Evolutionary conservation across 2,113 vertebrate species (phyloP).

Genomic region (Carassius auratus): DNA sequence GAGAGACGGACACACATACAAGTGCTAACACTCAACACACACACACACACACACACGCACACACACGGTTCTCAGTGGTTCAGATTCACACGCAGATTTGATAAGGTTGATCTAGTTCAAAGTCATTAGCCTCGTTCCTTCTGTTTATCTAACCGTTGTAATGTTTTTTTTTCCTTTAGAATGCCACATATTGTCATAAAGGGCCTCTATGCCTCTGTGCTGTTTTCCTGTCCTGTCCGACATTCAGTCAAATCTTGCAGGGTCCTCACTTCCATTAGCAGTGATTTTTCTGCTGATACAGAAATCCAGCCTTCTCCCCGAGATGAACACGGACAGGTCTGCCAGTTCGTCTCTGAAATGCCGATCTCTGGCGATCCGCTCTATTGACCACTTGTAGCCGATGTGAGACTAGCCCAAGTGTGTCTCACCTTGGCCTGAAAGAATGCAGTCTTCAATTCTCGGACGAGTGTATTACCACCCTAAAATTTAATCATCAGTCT

Average conservation of each 20-base stretch:
- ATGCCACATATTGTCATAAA: neutral
- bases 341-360: neutral
- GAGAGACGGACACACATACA: conserved; percentile 22
- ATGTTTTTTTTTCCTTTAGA: too few relatives aligned
- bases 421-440: neutral
- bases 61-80: neutral
- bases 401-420: neutral
- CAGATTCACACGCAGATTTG: conserved; percentile 13
- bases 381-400: neutral
- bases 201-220: neutral
- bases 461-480: neutral
- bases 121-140: conserved; percentile 34
- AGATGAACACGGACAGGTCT: neutral
- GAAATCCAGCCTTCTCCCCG: neutral
- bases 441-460: neutral
- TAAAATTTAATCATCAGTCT: conserved; percentile 37
- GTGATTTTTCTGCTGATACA: neutral
- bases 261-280: neutral
- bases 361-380: neutral
- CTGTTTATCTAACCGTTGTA: conserved; percentile 5
- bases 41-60: neutral
- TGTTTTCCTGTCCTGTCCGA: neutral
- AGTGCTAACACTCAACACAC: neutral
- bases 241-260: conserved; percentile 8
- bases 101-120: neutral